Evolutionary conservation across 2,888 invertebrate genomes (phyloP).

Genomic region (Cantharis nigra): DNA sequence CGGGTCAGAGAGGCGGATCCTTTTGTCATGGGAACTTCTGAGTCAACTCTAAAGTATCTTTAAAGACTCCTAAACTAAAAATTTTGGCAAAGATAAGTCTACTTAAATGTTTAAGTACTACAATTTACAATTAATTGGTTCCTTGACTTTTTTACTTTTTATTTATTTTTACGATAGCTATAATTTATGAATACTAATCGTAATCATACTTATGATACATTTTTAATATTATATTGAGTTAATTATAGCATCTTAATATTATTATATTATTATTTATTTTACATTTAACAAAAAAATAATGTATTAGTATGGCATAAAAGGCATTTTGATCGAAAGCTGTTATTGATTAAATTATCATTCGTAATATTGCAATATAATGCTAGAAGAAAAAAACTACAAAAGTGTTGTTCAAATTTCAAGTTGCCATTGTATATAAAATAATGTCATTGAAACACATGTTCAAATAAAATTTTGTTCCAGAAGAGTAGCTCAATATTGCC

Average conservation of each 20-base stretch:
- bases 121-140: no score
- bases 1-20: no score
- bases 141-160: no score
- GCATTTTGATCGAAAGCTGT: neutral
- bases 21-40: no score
- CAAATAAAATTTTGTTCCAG: conserved; percentile 50
- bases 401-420: conserved; percentile 9
- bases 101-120: no score
- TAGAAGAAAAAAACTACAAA: neutral
- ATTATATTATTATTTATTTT: neutral
- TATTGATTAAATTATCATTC: neutral
- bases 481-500: conserved; percentile 70
- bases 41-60: no score
- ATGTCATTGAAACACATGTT: conserved; percentile 27
- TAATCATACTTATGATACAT: no score
- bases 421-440: conserved; percentile 17
- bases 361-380: neutral
- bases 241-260: neutral
- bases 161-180: no score
- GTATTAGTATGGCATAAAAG: neutral
- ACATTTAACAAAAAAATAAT: neutral
- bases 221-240: neutral
- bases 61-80: no score
- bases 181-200: no score
- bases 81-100: no score